Percentiles rank a stretch among this genome's conserved stretches.
Conservation (phyloP, 2,888 invertebrate genomes). For the Mesochorus sp. region DNA sequence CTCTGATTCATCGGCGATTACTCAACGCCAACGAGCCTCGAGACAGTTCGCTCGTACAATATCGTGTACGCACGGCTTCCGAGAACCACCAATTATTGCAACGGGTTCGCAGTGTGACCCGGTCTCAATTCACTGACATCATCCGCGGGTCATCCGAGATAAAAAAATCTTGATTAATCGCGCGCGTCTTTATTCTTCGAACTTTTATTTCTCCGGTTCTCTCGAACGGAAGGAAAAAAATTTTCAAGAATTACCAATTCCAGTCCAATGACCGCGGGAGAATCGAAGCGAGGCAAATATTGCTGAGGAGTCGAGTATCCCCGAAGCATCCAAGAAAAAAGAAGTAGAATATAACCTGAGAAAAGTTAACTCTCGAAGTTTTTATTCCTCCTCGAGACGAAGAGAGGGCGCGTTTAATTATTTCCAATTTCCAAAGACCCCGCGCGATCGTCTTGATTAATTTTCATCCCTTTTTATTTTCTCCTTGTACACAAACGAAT, state of each 20-base stretch:
- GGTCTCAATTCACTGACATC: too few relatives aligned
- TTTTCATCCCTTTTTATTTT: constrained; percentile 12
- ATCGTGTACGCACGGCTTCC: too few relatives aligned
- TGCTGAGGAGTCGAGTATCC: too few relatives aligned
- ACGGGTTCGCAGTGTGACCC: too few relatives aligned
- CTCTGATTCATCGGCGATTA: constrained; percentile 59
- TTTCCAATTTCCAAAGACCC: neutral
- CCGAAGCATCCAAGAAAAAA: too few relatives aligned
- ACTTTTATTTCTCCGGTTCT: neutral
- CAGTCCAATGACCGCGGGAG: too few relatives aligned
- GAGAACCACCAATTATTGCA: constrained; percentile 35
- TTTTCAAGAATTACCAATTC: too few relatives aligned
- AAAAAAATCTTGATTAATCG: constrained; percentile 62
- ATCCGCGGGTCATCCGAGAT: constrained; percentile 49
- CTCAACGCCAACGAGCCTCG: constrained; percentile 12
- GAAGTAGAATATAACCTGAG: too few relatives aligned
- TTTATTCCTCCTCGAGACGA: too few relatives aligned
- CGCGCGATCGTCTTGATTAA: constrained; percentile 7
- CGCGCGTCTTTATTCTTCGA: constrained; percentile 12
- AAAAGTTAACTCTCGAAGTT: too few relatives aligned
- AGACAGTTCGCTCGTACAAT: neutral
- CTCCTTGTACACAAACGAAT: neutral
- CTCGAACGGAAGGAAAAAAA: too few relatives aligned
- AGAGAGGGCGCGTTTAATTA: neutral
- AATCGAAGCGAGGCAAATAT: too few relatives aligned